phyloP scores from a whole-genome alignment of 2,113 vertebrate genomes.

The Larimichthys polyactis region DNA sequence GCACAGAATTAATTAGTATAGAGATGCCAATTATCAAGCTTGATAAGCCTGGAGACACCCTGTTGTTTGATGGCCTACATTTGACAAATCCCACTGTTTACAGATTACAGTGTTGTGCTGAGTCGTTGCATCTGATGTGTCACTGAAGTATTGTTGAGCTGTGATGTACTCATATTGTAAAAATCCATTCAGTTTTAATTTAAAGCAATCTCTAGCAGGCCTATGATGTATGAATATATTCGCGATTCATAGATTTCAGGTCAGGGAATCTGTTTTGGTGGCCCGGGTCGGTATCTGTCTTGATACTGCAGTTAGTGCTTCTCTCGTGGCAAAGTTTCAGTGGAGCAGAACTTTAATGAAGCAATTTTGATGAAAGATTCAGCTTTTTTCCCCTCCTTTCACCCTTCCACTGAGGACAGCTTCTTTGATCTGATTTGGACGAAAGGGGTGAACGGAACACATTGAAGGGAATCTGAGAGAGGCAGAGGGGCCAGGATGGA shows the following conservation, averaged over 20 bases:
- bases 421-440: constrained; percentile 73
- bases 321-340: constrained; percentile 49
- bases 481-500: not conserved
- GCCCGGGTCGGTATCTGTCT: constrained; percentile 22
- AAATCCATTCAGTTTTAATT: constrained; percentile 37
- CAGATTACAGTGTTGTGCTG: constrained; percentile 38
- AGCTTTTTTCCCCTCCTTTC: constrained; percentile 11
- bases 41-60: constrained; percentile 43
- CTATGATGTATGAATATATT: constrained; percentile 32
- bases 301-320: constrained; percentile 38
- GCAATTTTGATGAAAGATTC: constrained; percentile 69
- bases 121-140: constrained; percentile 12
- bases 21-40: constrained; percentile 54
- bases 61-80: constrained; percentile 58
- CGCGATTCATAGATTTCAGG: constrained; percentile 49
- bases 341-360: constrained; percentile 63
- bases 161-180: not conserved
- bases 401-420: constrained; percentile 50
- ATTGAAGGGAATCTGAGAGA: constrained; percentile 36
- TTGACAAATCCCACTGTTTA: constrained; percentile 61
- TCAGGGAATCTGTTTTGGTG: constrained; percentile 26
- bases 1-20: constrained; percentile 62
- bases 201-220: constrained; percentile 10
- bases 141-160: not conserved
- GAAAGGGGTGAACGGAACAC: constrained; percentile 33